Evolutionary conservation across 2,888 invertebrate species (phyloP), one percentile per base, ranked within the genome.

Genomic region (Acanthococcus lagerstroemiae): DNA sequence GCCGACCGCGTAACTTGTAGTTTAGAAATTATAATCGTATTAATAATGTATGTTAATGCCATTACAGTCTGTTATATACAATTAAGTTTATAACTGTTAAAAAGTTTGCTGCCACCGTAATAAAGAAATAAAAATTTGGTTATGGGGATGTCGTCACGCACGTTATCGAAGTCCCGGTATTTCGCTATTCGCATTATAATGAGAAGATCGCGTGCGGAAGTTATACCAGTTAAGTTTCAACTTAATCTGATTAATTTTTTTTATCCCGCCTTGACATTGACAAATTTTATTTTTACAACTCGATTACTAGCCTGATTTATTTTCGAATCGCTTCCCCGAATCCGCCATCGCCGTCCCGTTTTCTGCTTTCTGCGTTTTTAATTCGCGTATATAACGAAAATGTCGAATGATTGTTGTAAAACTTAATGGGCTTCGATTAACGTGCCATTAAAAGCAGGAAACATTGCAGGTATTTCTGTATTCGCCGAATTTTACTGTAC

Each of bases 41-140:
- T 63, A 63, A 63, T 37, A 63, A 63, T 54, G 63, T 27, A 63
- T 63, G 63, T 63, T 63, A 63, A 54, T 54, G 52, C 50, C 63
- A 44, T 63, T 63, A 54, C 52, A 15, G 63, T 63, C 63, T 52
- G 63, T 63, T 54, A 54, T 63, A 63, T 52, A 63, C 63, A 63
- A 63, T 63, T 63, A 63, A 63, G 52, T 63, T 63, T 63, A 63
- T 63, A 63, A 63, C 63, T 63, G 63, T 63, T 63, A 63, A 50
- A 63, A 63, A 63, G 52, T 63, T 63, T 63, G 63, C 63, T 37
- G 54, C 52, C 45, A n/a, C 52, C 30, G 63, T 63, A 63, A 63
- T 63, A 63, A 63, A 63, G 63, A 63, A 63, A 63, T 63, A 63
- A 63, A 63, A 63, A 54, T 63, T 54, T 52, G 63, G 27, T 63